Percentiles rank a stretch among this genome's conserved stretches.
These are phyloP conservation scores for Cygnus buccinator DNA, from an alignment of 2,113 vertebrate species.

Conservation along the genomic window DNA sequence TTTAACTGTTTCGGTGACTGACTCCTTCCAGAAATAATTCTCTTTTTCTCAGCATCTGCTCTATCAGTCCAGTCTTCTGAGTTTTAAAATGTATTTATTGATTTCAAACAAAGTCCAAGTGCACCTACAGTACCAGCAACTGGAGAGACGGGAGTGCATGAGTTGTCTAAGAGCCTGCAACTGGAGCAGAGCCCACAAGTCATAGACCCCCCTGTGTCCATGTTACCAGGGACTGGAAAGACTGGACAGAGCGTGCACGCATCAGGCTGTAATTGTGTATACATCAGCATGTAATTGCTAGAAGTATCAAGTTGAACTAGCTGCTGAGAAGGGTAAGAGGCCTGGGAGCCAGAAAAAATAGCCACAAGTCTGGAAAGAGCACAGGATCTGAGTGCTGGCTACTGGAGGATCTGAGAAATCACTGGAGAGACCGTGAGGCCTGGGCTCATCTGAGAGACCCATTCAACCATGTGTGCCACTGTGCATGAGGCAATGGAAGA, in stretches of 20 bases:
- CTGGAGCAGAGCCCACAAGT: not conserved
- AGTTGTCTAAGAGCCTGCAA: not conserved
- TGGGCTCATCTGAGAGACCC: not conserved
- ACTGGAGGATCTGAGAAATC: not conserved
- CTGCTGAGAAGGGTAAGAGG: not conserved
- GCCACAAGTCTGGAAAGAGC: not conserved
- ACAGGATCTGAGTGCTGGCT: not conserved
- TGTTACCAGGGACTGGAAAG: not conserved
- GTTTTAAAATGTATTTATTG: conserved; percentile 16
- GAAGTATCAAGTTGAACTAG: not conserved
- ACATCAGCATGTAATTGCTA: not conserved
- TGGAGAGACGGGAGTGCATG: not conserved
- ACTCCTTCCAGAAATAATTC: not conserved
- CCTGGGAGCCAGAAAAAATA: not conserved
- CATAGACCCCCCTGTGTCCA: not conserved
- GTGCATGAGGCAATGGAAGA: not conserved
- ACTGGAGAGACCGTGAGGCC: not conserved
- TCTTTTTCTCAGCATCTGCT: not conserved
- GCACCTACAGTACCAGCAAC: not conserved
- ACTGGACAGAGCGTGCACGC: fast-evolving
- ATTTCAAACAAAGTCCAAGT: not conserved
- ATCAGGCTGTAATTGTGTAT: not conserved
- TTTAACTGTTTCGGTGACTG: not conserved
- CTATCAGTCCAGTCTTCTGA: not conserved
- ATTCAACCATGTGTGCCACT: not conserved